A percentile compares a stretch with the other conserved stretches of the same genome.
phyloP scores from a whole-genome alignment of 92 coral and sea anemone genomes.

The Palythoa heliodiscus region DNA sequence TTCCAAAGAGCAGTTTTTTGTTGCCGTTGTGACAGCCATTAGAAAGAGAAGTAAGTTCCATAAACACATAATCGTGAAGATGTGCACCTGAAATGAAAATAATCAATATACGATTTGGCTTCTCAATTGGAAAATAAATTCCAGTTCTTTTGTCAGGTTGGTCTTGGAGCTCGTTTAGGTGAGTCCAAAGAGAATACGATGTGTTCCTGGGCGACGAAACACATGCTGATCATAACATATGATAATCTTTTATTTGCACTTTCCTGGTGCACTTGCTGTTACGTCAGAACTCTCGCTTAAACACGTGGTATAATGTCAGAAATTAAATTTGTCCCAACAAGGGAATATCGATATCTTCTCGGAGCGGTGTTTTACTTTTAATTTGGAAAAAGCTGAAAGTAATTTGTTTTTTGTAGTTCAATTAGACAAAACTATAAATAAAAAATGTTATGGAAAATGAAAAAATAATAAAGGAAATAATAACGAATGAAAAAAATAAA shows the following conservation, averaged over 20 bases:
- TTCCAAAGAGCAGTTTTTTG: background rate
- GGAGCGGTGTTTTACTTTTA: background rate
- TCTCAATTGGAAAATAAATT: background rate
- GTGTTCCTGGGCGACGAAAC: too few species aligned
- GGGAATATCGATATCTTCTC: background rate
- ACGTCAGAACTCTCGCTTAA: background rate
- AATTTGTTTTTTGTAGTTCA: background rate
- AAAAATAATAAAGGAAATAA: background rate
- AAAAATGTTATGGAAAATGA: background rate
- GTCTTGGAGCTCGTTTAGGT: background rate
- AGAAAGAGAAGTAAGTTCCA: background rate
- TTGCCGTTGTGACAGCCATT: background rate
- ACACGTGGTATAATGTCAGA: background rate
- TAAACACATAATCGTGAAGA: background rate
- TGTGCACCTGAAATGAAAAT: background rate
- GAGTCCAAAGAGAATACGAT: background rate
- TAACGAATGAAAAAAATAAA: background rate
- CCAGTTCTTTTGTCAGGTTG: background rate
- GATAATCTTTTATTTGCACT: background rate
- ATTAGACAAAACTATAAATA: background rate
- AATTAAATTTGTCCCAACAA: background rate
- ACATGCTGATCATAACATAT: too few species aligned
- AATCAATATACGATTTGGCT: background rate
- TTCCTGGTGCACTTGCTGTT: background rate
- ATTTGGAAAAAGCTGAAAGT: background rate